Evolutionary conservation across 1,140 invertebrate genomes (phyloP), one percentile per base, ranked within the genome.

Genomic region (Condylostylus longicornis): DNA sequence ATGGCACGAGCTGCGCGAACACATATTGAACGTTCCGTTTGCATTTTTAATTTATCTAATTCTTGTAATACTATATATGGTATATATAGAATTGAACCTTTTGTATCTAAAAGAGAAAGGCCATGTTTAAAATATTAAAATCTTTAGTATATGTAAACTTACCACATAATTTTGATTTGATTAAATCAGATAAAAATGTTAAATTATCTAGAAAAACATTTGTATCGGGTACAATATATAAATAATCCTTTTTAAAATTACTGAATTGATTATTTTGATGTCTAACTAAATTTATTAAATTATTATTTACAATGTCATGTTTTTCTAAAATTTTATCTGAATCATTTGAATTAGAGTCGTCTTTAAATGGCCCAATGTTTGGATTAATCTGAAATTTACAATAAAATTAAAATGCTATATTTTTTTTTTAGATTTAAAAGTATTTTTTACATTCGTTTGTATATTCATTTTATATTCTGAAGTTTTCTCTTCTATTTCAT

Each of bases 11-110:
- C 28, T 8, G 56, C 54, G 15, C 25, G 13, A 21, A 33, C 33
- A 5, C 44, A 20, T 8, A 27, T n/a, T 2, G 37, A 33, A 9
- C 33, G 32, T 8, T 25, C n/a, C n/a, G 14, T n/a, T 17, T 25
- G 14, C 4, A 36, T 31, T 38, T 59, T 59, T 1, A 58, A 31
- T 31, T 37, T 53, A 32, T 59, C 56, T 31, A 59, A 40, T 33
- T 59, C 56, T 25, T 46, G 45, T 21, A 53, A 35, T 10, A 53
- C 49, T 3, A 37, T 30, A 37, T 51, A 53, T 1, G 51, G 51
- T 38, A 53, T 19, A 25, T 41, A 51, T 2, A 53, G 35, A 33
- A 51, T 42, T 27, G 42, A 44, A 17, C 47, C 44, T 8, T 27
- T 33, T 9, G 44, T 45, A 19, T 42, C 47, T 45, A 18, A 3